Conservation (phyloP, 2,113 vertebrate genomes). For the Rhadina sibilatrix region DNA sequence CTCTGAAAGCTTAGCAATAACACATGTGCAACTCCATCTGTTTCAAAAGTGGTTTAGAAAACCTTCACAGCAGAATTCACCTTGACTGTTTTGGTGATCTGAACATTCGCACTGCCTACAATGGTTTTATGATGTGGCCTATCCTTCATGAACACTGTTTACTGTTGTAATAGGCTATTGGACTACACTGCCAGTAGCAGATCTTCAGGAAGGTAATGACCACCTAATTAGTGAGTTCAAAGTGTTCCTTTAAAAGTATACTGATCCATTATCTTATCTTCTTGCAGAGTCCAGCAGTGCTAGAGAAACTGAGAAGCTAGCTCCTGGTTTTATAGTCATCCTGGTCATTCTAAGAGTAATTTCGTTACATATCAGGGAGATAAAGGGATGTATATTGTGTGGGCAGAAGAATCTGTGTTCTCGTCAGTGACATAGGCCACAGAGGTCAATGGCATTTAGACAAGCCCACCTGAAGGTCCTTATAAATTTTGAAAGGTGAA, state of each 20-base stretch:
- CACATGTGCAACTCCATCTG: neutral
- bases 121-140: neutral
- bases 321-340: constrained; percentile 67
- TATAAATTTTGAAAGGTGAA: constrained; percentile 76
- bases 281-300: constrained; percentile 10
- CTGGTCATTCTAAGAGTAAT: constrained; percentile 66
- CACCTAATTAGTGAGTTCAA: neutral
- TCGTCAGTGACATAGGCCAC: constrained; percentile 73
- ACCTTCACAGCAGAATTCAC: neutral
- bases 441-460: constrained; percentile 73
- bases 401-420: constrained; percentile 67
- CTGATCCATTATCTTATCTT: neutral
- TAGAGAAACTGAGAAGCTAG: constrained; percentile 12
- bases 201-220: neutral
- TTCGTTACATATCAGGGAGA: constrained; percentile 67
- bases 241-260: neutral
- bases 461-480: constrained; percentile 62
- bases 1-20: neutral
- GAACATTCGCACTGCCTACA: neutral
- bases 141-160: neutral
- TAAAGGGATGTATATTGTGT: constrained; percentile 66
- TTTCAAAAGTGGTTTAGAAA: neutral
- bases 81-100: neutral
- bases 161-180: neutral
- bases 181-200: neutral